A percentile compares a stretch with the other conserved stretches of the same genome.
phyloP scores from a whole-genome alignment of 2,113 vertebrate species.

The Pristiophorus japonicus region DNA sequence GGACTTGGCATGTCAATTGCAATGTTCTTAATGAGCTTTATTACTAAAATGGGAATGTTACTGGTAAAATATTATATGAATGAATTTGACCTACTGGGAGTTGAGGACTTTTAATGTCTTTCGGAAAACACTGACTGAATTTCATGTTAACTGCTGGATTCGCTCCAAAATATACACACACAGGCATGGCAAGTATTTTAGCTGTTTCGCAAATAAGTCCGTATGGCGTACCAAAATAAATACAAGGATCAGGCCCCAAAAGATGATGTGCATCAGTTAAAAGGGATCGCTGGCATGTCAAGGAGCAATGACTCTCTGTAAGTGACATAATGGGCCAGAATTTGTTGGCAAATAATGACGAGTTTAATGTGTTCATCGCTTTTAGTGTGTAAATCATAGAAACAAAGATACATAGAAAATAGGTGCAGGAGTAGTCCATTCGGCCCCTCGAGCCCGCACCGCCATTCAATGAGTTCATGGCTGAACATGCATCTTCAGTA shows the following conservation, averaged over 20 bases:
- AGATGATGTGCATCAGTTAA: too few relatives aligned
- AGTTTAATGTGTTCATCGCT: too few relatives aligned
- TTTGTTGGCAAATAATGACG: too few relatives aligned
- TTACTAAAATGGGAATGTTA: slow-evolving; percentile 7
- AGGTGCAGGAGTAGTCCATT: too few relatives aligned
- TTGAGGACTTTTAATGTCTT: not conserved
- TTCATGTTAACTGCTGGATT: not conserved
- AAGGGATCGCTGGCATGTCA: too few relatives aligned
- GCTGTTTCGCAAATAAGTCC: not conserved
- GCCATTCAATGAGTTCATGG: too few relatives aligned
- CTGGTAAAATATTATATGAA: not conserved
- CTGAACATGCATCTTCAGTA: too few relatives aligned
- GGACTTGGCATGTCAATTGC: not conserved
- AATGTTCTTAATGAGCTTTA: not conserved
- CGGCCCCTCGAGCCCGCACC: too few relatives aligned
- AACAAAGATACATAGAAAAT: too few relatives aligned
- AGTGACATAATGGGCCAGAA: too few relatives aligned
- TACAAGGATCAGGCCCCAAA: not conserved
- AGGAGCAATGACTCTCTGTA: too few relatives aligned
- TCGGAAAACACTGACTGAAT: not conserved
- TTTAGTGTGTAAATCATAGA: too few relatives aligned
- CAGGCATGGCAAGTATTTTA: not conserved
- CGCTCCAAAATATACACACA: not conserved
- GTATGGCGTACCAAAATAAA: not conserved
- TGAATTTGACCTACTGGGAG: not conserved